Base-by-base conservation (phyloP, 2,113 vertebrate species). In the Phaethon lepturus region DNA sequence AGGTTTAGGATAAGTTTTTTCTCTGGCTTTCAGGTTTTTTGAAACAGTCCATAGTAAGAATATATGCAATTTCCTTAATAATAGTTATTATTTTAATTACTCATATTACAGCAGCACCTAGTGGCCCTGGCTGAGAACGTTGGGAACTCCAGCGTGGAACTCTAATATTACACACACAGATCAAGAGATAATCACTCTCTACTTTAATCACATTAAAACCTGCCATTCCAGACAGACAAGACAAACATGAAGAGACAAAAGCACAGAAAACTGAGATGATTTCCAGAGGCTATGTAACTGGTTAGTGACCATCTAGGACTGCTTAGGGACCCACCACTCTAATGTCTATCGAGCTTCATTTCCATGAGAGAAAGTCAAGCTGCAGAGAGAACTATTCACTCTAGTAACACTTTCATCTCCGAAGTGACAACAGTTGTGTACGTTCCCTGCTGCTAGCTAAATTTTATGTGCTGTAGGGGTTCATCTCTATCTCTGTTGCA, bases 41-140 rank as follows among this genome's bases (percentile, higher is more conserved):
- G 38, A 55, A 96, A 72, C 17, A 85, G 35, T 80, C n/a, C 47
- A 25, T 14, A 88, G 63, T 75, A 94, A 94, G n/a, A 92, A 78
- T 72, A 68, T 19, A 76, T 28, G 20, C 19, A 28, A 49, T 79
- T 85, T 91, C 58, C 49, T 76, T 79, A 88, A 82, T 75, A 75
- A 52, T 64, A 84, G 75, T 91, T 96, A 77, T 88, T 88, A 89
- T 89, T 95, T 94, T 96, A 92, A 93, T 95, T 95, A 85, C 87
- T 95, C 96, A 89, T 94, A 95, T 97, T 96, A 91, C 86, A 95
- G 91, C 96, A 97, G 59, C 87, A 96, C 87, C 89, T 96, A 96
- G 91, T 93, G 95, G 84, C 71, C 63, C 38, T 12, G 3, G 31
- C 71, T 94, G 95, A 95, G 80, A 96, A 69, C 6, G 19, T 7